These are phyloP conservation scores for Columba guinea DNA, from an alignment of 2,797 vertebrate species.

Conservation along the genomic window DNA sequence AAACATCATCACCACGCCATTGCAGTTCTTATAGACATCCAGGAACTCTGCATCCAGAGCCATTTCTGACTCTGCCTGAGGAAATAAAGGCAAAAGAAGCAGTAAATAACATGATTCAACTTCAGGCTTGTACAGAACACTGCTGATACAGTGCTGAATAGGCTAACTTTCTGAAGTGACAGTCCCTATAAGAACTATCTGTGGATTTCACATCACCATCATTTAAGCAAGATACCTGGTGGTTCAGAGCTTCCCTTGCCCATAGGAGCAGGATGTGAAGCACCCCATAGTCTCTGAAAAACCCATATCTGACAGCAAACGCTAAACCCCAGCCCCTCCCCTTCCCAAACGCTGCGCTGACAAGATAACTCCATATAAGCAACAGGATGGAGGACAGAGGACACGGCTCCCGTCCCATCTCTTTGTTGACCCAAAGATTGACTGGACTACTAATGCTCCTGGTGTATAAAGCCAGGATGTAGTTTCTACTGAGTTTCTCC, in stretches of 20 bases:
- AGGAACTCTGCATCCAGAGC: slow-evolving; percentile 97
- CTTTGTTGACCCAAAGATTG: neutral
- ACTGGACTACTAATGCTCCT: neutral
- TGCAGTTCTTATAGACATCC: slow-evolving; percentile 98
- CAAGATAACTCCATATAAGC: neutral
- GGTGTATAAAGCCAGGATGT: neutral
- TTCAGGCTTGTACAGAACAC: neutral
- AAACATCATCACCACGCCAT: slow-evolving; percentile 98
- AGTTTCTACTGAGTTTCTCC: neutral
- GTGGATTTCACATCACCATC: neutral
- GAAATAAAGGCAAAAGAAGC: neutral
- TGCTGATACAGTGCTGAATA: neutral
- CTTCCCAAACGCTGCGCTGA: neutral
- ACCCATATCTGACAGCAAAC: neutral
- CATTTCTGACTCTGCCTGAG: slow-evolving; percentile 89
- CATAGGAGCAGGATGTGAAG: neutral
- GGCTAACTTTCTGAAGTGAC: neutral
- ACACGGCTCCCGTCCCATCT: neutral
- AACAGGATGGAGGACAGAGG: neutral
- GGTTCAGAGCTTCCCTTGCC: neutral
- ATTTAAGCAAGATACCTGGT: neutral
- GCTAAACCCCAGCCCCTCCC: neutral
- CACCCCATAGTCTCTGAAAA: neutral
- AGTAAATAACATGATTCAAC: neutral
- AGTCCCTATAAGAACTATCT: neutral